A percentile compares a stretch with the other conserved stretches of the same genome.
phyloP scores from a whole-genome alignment of 2,113 vertebrate genomes.

The Bostrychus sinensis region DNA sequence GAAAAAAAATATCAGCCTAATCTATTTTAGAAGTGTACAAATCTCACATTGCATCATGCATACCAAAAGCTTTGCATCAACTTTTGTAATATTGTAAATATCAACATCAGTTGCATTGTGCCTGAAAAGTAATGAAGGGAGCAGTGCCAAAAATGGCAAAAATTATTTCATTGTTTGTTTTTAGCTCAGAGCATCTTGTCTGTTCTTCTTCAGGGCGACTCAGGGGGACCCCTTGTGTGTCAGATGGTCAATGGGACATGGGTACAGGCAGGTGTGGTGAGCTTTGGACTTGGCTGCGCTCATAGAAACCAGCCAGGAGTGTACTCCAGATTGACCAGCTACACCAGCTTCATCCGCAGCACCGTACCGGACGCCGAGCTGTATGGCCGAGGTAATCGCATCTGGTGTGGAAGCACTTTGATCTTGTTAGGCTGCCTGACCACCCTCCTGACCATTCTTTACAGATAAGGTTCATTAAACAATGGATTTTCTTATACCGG shows the following conservation, averaged over 20 bases:
- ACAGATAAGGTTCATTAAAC: conserved; percentile 44
- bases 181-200: background rate
- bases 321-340: conserved; percentile 75
- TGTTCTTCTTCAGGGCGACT: conserved; percentile 73
- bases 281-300: conserved; percentile 79
- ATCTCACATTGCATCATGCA: too few relatives aligned
- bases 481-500: background rate
- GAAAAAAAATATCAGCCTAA: background rate
- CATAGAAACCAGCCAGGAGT: conserved; percentile 71
- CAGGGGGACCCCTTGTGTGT: conserved; percentile 82
- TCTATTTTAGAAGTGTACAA: too few relatives aligned
- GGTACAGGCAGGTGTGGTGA: conserved; percentile 83
- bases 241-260: conserved; percentile 70
- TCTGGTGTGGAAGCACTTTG: conserved; percentile 16
- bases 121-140: background rate
- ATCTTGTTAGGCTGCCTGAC: conserved; percentile 50
- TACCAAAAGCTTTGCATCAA: too few relatives aligned
- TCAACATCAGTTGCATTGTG: too few relatives aligned
- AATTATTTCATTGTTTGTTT: background rate
- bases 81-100: too few relatives aligned
- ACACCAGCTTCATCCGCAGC: conserved; percentile 63
- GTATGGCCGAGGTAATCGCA: conserved; percentile 51
- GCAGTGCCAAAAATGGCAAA: background rate
- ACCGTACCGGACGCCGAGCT: conserved; percentile 58
- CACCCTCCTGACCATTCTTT: conserved; percentile 43